Base-by-base conservation (phyloP, 2,888 invertebrate genomes). In the Campoplex nolae region DNA sequence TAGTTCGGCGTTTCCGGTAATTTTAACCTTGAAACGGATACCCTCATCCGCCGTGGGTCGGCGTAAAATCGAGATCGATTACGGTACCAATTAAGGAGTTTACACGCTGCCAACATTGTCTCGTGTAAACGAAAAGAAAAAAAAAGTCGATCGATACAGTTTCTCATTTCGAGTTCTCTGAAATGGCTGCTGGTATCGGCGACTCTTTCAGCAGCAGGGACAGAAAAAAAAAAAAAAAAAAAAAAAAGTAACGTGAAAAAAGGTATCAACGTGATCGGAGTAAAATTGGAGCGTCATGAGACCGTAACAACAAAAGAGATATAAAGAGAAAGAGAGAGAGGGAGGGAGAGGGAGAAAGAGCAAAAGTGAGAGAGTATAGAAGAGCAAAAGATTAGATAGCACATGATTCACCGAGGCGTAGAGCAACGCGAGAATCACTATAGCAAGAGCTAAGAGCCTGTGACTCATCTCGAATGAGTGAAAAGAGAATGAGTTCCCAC, bases 341-440 rank as follows among this genome's bases (percentile, higher is more conserved):
- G 42, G 56, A 56, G 28, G 32, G 45, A 48, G 28, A 23, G 45
- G 11, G 45, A 82, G 67, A 73, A 73, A 76, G 65, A 7, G 51
- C 56, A 73, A 65, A 65, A 23, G 68, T 74, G 45, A 74, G 51
- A 71, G 28, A 65, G 56, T 28, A 67, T 58, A 3, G 4, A 58
- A 68, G 68, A 42, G 23, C 68, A 32, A 68, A n/a, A 68, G 68
- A 42, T 68, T 68, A 68, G 68, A 68, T 68, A 51, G 51, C 70
- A 86, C 73, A 83, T 88, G 88, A 88, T 86, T 88, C 88, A 83
- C 54, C 85, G 77, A 18, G 42, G 67, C 32, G 38, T n/a, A 45
- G 78, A 28, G 67, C 35, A 73, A 58, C 62, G 0, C 23, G 79
- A 51, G 73, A 83, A 80, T 77, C 76, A 23, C 42, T 76, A 23